phyloP scores from a whole-genome alignment of 1,140 invertebrate genomes.

The Marisa cornuarietis region DNA sequence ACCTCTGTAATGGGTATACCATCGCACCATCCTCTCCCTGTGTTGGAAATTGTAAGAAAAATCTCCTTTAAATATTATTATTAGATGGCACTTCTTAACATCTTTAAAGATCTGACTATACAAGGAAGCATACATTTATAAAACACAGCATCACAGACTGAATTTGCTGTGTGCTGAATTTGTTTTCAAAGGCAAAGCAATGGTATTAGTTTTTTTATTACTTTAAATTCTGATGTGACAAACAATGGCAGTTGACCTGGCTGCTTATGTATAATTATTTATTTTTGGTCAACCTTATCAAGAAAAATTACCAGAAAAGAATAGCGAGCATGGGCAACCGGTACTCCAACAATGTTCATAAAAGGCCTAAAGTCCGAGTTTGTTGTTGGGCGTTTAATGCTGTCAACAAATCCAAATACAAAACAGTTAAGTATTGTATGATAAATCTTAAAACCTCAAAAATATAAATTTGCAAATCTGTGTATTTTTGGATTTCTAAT shows the following conservation, averaged over 20 bases:
- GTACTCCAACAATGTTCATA: constrained; percentile 27
- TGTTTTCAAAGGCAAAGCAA: no score
- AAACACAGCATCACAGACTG: not conserved
- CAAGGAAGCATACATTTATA: not conserved
- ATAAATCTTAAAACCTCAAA: no score
- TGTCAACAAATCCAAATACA: not conserved
- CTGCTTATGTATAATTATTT: not conserved
- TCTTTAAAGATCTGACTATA: not conserved
- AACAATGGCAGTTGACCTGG: no score
- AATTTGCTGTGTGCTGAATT: not conserved
- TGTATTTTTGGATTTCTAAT: no score
- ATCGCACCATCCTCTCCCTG: constrained; percentile 29
- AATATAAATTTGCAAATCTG: no score
- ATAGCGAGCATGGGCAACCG: constrained; percentile 32
- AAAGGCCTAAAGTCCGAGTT: constrained; percentile 30
- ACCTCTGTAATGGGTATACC: constrained; percentile 37
- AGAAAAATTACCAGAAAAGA: constrained; percentile 12
- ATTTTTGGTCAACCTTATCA: not conserved
- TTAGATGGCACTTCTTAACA: no score
- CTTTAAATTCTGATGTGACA: not conserved
- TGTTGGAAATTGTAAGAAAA: not conserved
- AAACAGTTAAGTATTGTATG: not conserved
- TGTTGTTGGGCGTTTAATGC: constrained; percentile 19
- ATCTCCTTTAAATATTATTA: no score
- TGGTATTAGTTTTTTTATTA: not conserved